A percentile compares a stretch with the other conserved stretches of the same genome.
These are phyloP conservation scores for Eptatretus burgeri DNA, from an alignment of 2,113 vertebrate genomes.

Conservation along the genomic window DNA sequence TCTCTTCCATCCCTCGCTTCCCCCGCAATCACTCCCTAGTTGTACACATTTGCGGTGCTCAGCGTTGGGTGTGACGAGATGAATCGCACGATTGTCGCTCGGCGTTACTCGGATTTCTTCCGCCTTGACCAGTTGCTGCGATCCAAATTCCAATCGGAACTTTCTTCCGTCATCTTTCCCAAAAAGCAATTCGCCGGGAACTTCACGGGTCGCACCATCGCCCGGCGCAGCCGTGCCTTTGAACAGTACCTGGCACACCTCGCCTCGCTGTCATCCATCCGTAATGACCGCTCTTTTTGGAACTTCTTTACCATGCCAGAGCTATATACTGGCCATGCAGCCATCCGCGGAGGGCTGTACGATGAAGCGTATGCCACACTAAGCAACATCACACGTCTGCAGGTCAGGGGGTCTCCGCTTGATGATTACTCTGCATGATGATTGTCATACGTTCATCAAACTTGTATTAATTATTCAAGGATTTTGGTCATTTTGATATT, in stretches of 20 bases:
- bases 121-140: slow-evolving; percentile 35
- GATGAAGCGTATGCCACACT: slow-evolving; percentile 21
- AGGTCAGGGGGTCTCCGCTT: no score
- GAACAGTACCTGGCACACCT: slow-evolving; percentile 65
- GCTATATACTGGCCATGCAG: slow-evolving; percentile 30
- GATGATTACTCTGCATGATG: no score
- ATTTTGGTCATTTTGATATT: no score
- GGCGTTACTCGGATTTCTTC: slow-evolving; percentile 65
- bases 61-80: slow-evolving; percentile 30
- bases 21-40: slow-evolving; percentile 16
- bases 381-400: no score
- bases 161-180: slow-evolving; percentile 47
- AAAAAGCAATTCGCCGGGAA: slow-evolving; percentile 51
- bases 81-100: slow-evolving; percentile 33
- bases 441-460: no score
- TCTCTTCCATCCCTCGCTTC: no score
- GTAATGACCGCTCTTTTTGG: slow-evolving; percentile 24
- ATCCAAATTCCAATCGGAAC: slow-evolving; percentile 28
- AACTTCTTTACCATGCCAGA: slow-evolving; percentile 59
- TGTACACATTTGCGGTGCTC: slow-evolving; percentile 65
- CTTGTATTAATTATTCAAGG: no score
- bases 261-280: slow-evolving; percentile 28
- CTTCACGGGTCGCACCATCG: slow-evolving; percentile 61
- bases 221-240: slow-evolving; percentile 60
- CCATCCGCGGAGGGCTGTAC: slow-evolving; percentile 39